phyloP scores from a whole-genome alignment of 2,888 invertebrate genomes.

The Blera fallax region DNA sequence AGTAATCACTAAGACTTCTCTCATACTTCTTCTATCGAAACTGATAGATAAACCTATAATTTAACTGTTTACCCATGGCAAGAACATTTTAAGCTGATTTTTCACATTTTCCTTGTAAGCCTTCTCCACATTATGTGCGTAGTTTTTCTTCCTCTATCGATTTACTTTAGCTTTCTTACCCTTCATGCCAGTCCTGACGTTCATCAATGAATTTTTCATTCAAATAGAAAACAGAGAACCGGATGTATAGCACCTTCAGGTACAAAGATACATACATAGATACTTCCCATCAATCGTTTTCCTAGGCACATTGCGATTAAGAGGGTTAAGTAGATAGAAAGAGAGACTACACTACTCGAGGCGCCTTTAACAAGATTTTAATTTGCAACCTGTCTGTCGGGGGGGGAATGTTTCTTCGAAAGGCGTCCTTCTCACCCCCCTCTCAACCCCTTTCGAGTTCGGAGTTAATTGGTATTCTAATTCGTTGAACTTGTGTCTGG shows the following conservation, averaged over 20 bases:
- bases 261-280: neutral
- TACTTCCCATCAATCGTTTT: neutral
- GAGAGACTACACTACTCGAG: slow-evolving; percentile 11
- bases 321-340: neutral
- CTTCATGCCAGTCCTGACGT: neutral
- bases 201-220: slow-evolving; percentile 32
- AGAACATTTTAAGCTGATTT: slow-evolving; percentile 17
- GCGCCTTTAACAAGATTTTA: slow-evolving; percentile 57
- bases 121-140: neutral
- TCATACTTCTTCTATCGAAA: slow-evolving; percentile 13
- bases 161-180: neutral
- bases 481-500: slow-evolving; percentile 43
- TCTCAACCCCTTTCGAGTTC: too few species aligned
- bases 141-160: neutral
- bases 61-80: slow-evolving; percentile 4
- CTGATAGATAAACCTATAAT: slow-evolving; percentile 27
- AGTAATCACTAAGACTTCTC: neutral
- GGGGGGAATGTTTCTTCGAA: slow-evolving; percentile 2
- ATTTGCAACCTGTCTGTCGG: slow-evolving; percentile 61
- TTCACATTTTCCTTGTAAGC: neutral
- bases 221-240: neutral
- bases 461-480: slow-evolving; percentile 62
- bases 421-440: too few species aligned
- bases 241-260: neutral
- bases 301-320: slow-evolving; percentile 7